Base-by-base conservation (phyloP, 2,888 invertebrate genomes). In the Calameuta pallipes region DNA sequence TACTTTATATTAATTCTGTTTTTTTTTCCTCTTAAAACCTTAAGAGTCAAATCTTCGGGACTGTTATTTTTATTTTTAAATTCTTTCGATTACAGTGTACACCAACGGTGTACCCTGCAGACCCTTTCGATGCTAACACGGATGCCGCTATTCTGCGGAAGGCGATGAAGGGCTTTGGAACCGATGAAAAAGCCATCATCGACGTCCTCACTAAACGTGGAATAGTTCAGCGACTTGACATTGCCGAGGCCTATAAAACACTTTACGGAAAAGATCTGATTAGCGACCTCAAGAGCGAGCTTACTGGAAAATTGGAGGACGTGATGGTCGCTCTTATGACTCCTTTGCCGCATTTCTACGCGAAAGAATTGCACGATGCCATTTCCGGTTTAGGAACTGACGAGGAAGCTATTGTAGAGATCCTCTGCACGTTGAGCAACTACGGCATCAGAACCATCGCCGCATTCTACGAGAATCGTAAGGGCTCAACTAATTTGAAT, bases 121-220 rank as follows among this genome's bases (percentile, higher is more conserved):
- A 96, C 85, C 96, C 96, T 70, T 97, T 97, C 92, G 96, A 97
- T 90, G 95, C 97, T 23, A 95, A 95, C 80, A 95, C 95, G 75
- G 97, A 98, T 93, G 97, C 97, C 4, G 95, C 95, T 83, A 94
- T 95, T 80, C 93, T 98, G 76, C 95, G 96, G 85, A 97, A 97
- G 91, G 97, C 98, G 33, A 97, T 98, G 97, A 98, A 98, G 91
- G 98, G 97, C 78, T 95, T 98, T 87, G 97, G 98, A 78, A 97
- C 98, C 56, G 97, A 98, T 89, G 98, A 98, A 91, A 96, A 96
- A 88, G 95, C 97, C 80, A 97, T 98, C 91, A 97, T 98, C 87
- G 96, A 97, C 89, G 95, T 98, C 11, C 93, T 99, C 71, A 96
- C 97, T 78, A 95, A 96, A 83, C 95, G 98, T 82, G 97, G 97